Conservation (phyloP, 23 tunicate species). For the Halocynthia aurantium region DNA sequence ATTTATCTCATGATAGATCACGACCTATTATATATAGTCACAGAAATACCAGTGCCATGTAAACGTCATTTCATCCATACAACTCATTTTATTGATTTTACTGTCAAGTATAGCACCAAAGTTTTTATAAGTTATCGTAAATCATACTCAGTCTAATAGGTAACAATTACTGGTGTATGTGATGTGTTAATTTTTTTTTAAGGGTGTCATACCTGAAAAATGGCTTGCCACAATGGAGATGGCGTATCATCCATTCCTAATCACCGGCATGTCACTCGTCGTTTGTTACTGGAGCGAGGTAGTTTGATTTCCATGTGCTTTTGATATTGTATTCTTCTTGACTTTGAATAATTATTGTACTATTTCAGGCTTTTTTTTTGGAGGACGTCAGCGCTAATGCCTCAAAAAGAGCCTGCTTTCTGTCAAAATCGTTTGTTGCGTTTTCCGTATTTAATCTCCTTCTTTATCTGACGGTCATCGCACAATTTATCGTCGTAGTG, state of each 20-base stretch:
- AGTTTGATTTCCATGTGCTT: background rate
- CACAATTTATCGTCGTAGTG: conserved; percentile 40
- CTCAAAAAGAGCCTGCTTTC: conserved; percentile 64
- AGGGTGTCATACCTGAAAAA: conserved; percentile 68
- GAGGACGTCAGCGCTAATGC: conserved; percentile 71
- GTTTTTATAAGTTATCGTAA: background rate
- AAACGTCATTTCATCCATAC: too few species aligned
- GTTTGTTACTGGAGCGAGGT: conserved; percentile 98
- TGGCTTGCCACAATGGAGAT: conserved; percentile 65
- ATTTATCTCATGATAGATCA: too few species aligned
- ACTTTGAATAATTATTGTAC: too few species aligned
- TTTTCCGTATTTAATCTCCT: conserved; percentile 66
- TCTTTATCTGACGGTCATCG: conserved; percentile 50
- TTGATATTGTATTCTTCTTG: background rate
- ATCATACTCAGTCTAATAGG: background rate
- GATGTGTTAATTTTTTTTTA: background rate
- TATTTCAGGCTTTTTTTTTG: conserved; percentile 64
- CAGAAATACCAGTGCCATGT: conserved; percentile 18
- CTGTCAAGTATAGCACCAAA: too few species aligned
- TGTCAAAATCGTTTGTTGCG: conserved; percentile 81
- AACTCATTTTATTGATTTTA: too few species aligned
- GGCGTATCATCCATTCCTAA: conserved; percentile 74
- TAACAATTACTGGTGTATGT: background rate
- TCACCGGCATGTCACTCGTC: conserved; percentile 80
- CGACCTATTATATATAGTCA: too few species aligned